A percentile compares a stretch with the other conserved stretches of the same genome.
These are phyloP conservation scores for Meiosimyza decipiens DNA, from an alignment of 2,888 invertebrate genomes.

Conservation along the genomic window DNA sequence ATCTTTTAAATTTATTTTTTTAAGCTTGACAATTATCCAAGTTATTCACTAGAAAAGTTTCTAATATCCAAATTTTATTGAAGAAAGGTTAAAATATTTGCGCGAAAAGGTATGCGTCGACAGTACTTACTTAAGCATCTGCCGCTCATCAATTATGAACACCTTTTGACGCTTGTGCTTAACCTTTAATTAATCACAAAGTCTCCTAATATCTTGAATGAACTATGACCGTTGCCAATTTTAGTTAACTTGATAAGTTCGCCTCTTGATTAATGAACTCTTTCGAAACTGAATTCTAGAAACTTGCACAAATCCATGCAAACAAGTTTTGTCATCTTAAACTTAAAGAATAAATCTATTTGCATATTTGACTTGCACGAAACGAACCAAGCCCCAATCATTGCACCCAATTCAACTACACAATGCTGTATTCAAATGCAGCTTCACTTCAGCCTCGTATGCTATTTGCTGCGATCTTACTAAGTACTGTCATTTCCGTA, in stretches of 20 bases:
- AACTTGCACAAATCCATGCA: slow-evolving; percentile 23
- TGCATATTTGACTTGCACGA: slow-evolving; percentile 15
- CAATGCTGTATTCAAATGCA: slow-evolving; percentile 11
- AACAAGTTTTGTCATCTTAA: slow-evolving; percentile 24
- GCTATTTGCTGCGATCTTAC: not conserved
- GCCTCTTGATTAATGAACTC: slow-evolving; percentile 27
- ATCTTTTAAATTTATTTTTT: no score
- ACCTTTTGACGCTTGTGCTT: no score
- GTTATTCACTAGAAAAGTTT: no score
- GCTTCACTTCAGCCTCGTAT: slow-evolving; percentile 2
- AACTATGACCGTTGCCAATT: no score
- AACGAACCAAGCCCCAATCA: slow-evolving; percentile 3
- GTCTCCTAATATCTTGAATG: no score
- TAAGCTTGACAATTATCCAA: no score
- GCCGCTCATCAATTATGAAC: no score
- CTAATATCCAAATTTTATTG: no score
- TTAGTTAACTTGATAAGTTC: not conserved
- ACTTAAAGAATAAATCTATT: not conserved
- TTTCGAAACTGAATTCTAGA: slow-evolving; percentile 5
- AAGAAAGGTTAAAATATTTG: no score
- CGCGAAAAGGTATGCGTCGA: no score
- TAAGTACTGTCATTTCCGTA: slow-evolving; percentile 30
- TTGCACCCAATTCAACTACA: not conserved
- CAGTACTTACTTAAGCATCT: no score
- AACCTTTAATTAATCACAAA: no score